These are phyloP conservation scores for Petrocephalus zakoni DNA, from an alignment of 2,113 vertebrate species.

Conservation along the genomic window DNA sequence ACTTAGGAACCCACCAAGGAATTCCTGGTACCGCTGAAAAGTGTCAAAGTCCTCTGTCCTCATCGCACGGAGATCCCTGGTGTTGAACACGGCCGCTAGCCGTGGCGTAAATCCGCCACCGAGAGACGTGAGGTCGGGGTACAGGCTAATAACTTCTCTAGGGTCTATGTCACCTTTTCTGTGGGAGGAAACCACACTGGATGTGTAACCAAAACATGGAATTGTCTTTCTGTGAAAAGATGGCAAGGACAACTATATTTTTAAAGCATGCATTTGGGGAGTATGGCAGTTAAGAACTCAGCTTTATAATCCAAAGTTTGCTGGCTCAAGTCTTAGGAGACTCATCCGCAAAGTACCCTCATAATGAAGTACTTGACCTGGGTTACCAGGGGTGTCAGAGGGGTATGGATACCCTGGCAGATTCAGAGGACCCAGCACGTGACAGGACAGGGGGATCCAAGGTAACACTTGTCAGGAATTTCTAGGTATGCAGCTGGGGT, in stretches of 20 bases:
- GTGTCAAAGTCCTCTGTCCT: slow-evolving; percentile 34
- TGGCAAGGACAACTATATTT: background rate
- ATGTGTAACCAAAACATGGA: background rate
- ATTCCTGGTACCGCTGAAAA: slow-evolving; percentile 45
- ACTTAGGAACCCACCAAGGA: slow-evolving; percentile 48
- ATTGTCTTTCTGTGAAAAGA: background rate
- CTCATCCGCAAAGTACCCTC: background rate
- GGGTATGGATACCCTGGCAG: background rate
- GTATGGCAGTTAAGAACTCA: background rate
- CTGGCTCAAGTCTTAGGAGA: background rate
- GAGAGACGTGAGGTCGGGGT: slow-evolving; percentile 37
- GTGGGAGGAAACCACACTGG: slow-evolving; percentile 12
- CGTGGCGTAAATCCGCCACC: slow-evolving; percentile 37
- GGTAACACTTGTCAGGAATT: background rate
- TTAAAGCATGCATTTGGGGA: background rate
- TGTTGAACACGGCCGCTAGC: slow-evolving; percentile 31
- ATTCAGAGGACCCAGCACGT: background rate
- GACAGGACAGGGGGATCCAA: background rate
- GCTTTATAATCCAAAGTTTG: background rate
- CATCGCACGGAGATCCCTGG: slow-evolving; percentile 41
- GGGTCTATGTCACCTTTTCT: slow-evolving; percentile 57
- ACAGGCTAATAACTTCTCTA: slow-evolving; percentile 54
- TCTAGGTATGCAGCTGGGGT: background rate
- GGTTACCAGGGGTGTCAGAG: background rate
- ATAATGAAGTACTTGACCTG: background rate